Conservation (phyloP, 2,797 vertebrate genomes). For the Protonibea diacanthus region DNA sequence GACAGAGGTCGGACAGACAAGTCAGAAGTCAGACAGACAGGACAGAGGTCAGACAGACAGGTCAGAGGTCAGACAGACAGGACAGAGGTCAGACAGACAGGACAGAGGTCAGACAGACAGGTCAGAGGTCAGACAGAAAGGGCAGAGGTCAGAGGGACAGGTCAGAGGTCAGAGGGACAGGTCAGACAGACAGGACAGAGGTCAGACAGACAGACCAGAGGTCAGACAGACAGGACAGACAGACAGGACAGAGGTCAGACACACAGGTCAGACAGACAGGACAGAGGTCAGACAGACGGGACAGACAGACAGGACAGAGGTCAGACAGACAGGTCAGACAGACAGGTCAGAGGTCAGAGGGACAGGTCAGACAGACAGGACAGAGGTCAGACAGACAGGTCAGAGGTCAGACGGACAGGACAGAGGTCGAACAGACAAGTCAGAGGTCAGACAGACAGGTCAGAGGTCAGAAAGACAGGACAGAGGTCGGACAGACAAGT, state of each 20-base stretch:
- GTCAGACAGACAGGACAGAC: neutral
- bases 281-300: conserved; percentile 40
- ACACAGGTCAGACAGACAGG: neutral
- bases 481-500: conserved; percentile 62
- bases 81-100: no score
- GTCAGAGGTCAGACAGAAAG: neutral
- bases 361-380: no score
- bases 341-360: no score
- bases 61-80: no score
- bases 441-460: neutral
- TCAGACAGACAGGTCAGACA: neutral
- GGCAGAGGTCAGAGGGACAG: neutral
- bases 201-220: neutral
- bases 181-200: conserved; percentile 20
- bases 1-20: neutral
- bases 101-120: neutral
- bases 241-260: neutral
- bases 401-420: neutral
- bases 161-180: conserved; percentile 77
- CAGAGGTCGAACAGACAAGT: neutral
- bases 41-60: neutral
- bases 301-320: conserved; percentile 75
- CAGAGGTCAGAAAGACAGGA: neutral
- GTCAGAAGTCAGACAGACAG: conserved; percentile 77
- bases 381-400: neutral